A percentile compares a stretch with the other conserved stretches of the same genome.
Evolutionary conservation across 2,113 vertebrate species (phyloP).

Genomic region (Rhea americana): DNA sequence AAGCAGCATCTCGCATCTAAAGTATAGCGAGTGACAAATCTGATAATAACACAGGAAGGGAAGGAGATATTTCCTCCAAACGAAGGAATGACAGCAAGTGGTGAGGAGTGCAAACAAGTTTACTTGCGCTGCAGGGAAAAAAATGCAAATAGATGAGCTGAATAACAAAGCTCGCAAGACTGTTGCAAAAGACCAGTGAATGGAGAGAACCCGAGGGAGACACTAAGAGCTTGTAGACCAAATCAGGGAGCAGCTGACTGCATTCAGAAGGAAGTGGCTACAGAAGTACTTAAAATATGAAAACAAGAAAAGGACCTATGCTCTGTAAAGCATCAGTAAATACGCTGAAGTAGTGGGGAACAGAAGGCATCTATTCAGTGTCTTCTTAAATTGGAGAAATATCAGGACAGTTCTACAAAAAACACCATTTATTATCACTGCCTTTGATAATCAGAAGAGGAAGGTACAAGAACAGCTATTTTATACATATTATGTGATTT

Average conservation of each 20-base stretch:
- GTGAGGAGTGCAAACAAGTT: conserved; percentile 39
- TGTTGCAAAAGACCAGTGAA: conserved; percentile 60
- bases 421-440: background rate
- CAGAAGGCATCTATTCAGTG: conserved; percentile 37
- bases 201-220: conserved; percentile 66
- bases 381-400: background rate
- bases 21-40: background rate
- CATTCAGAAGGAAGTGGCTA: conserved; percentile 53
- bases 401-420: background rate
- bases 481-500: too few species aligned
- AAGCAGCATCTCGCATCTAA: background rate
- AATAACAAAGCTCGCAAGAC: conserved; percentile 68
- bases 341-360: conserved; percentile 17
- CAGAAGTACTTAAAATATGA: conserved; percentile 48
- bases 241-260: conserved; percentile 67
- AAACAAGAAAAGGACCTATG: conserved; percentile 54
- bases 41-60: background rate
- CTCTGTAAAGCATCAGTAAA: conserved; percentile 48
- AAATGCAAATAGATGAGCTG: conserved; percentile 67
- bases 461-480: background rate
- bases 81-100: conserved; percentile 17
- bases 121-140: background rate
- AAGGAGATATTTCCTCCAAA: background rate
- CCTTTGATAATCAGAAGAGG: background rate
- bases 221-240: conserved; percentile 67